phyloP scores from a whole-genome alignment of 35 echinoderm and acorn worm species.

The Antedon bifida region DNA sequence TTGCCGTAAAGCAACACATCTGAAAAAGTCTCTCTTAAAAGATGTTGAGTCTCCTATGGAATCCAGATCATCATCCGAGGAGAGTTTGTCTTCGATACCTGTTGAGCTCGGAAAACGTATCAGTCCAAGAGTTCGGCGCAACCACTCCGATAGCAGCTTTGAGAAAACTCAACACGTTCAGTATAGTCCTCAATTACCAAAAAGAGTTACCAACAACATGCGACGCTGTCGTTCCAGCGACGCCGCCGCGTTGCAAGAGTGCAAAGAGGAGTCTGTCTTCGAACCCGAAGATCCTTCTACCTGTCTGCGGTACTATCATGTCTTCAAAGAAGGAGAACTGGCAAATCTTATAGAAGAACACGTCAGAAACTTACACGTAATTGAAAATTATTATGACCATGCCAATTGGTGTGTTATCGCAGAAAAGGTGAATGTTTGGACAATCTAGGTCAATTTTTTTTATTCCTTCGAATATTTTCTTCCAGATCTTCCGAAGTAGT shows the following conservation, averaged over 20 bases:
- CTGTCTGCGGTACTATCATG: conserved; percentile 79
- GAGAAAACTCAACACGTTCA: background rate
- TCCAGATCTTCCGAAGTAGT: too few relatives aligned
- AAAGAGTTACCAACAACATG: background rate
- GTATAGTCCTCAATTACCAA: conserved; percentile 9
- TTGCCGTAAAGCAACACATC: background rate
- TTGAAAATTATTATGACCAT: conserved; percentile 76
- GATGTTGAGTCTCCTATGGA: conserved; percentile 50
- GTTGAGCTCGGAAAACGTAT: conserved; percentile 16
- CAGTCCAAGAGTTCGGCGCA: background rate
- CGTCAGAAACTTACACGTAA: conserved; percentile 60
- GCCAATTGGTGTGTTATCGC: conserved; percentile 99
- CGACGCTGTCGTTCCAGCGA: background rate
- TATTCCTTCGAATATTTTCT: too few relatives aligned
- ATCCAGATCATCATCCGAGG: conserved; percentile 74
- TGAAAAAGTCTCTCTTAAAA: background rate
- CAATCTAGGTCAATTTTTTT: conserved; percentile 40
- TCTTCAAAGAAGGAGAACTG: conserved; percentile 88
- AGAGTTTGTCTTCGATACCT: conserved; percentile 60
- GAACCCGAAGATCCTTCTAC: conserved; percentile 40
- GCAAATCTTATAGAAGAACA: conserved; percentile 70
- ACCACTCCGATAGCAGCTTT: background rate
- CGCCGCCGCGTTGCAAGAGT: background rate
- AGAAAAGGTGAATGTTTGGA: conserved; percentile 93
- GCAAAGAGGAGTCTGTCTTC: background rate